Evolutionary conservation across 2,113 vertebrate species (phyloP), one percentile per base, ranked within the genome.

Genomic region (Cyanistes caeruleus): DNA sequence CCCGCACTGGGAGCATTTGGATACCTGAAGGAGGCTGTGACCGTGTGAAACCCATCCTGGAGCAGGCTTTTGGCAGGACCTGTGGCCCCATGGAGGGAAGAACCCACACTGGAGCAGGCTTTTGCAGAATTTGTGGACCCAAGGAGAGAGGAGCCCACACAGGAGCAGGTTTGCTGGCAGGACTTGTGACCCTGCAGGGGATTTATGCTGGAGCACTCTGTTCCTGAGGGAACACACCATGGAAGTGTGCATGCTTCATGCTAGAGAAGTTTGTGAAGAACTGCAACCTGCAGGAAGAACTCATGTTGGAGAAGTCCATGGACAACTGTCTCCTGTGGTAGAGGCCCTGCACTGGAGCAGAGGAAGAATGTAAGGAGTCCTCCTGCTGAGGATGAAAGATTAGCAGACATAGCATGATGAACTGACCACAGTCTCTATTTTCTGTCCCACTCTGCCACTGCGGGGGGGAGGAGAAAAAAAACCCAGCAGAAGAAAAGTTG

Each of bases 1-100:
- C 35, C 15, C 17, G 15, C 0, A 0, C 18, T 48, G 23, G 19
- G 28, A 56, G 35, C 28, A 64, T 37, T 2, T 22, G 28, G 43
- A 37, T 46, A 2, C 9, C 37, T 6, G 5, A 41, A 46, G 28
- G 51, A 64, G 21, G 6, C 30, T 52, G 33, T 14, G 24, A 27
- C 2, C 2, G 0, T 63, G 14, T 15, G 69, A 51, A 76, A 19
- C 6, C 25, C 7, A 20, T 14, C 13, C 13, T 80, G 31, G 31
- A 43, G 33, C 8, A 68, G 41, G 8, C 11, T 81, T 20, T 39
- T n/a, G 4, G 4, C 35, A 81, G 16, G 27, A 37, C 11, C 11
- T 30, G 22, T 33, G 31, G 14, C 1, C 11, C 41, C 11, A 4
- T 21, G 19, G 41, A 52, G 37, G 52, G 16, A 52, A 3, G 20